Conservation (phyloP, 35 echinoderm and acorn worm species). For the Acanthaster planci region DNA sequence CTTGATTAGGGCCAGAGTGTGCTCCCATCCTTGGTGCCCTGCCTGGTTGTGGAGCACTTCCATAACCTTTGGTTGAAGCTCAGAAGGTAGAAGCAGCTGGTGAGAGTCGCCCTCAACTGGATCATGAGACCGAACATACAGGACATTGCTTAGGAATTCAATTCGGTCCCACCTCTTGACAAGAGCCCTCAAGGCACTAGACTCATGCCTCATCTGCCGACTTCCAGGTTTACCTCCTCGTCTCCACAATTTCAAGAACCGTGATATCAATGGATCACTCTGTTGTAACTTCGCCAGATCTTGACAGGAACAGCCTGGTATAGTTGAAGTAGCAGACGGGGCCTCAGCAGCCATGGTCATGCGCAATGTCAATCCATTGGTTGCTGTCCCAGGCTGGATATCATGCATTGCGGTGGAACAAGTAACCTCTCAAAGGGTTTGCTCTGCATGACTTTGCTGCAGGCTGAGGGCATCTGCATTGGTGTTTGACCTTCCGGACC, state of each 20-base stretch:
- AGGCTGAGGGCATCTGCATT: slow-evolving; percentile 69
- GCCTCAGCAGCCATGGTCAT: too few relatives aligned
- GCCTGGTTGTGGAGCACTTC: slow-evolving; percentile 36
- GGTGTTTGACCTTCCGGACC: slow-evolving; percentile 32
- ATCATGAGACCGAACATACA: neutral
- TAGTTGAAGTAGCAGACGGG: too few relatives aligned
- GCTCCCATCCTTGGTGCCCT: slow-evolving; percentile 63
- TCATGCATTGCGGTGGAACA: too few relatives aligned
- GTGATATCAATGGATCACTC: neutral
- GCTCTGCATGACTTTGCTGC: neutral
- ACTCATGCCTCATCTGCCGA: slow-evolving; percentile 17
- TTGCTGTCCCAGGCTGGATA: too few relatives aligned
- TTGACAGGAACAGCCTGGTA: too few relatives aligned
- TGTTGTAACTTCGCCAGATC: too few relatives aligned
- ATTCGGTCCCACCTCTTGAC: slow-evolving; percentile 39
- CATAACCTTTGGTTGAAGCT: slow-evolving; percentile 34
- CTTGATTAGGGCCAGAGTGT: slow-evolving; percentile 34
- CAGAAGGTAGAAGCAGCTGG: slow-evolving; percentile 41
- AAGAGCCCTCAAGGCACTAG: slow-evolving; percentile 7
- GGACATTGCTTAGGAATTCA: slow-evolving; percentile 10
- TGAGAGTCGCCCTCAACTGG: neutral
- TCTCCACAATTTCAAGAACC: neutral
- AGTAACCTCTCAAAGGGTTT: neutral
- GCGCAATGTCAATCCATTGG: too few relatives aligned
- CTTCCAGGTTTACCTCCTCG: neutral